These are phyloP conservation scores for Amblyjoppa fuscipennis DNA, from an alignment of 2,888 invertebrate genomes.

Conservation along the genomic window DNA sequence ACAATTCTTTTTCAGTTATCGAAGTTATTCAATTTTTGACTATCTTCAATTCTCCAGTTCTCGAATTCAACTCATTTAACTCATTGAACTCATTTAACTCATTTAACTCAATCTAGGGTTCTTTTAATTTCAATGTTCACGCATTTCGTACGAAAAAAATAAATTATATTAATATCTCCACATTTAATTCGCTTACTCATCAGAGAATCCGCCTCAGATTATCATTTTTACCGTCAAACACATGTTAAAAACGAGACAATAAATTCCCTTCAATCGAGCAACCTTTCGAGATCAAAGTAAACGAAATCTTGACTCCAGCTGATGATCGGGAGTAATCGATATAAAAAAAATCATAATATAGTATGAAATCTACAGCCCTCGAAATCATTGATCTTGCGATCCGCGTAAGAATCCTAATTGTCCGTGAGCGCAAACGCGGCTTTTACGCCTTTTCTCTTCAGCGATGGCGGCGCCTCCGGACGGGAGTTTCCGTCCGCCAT, in stretches of 20 bases:
- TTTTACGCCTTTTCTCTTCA: conserved; percentile 2
- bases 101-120: too few species aligned
- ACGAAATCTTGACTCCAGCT: neutral
- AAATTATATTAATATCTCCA: neutral
- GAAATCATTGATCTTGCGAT: neutral
- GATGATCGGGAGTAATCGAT: neutral
- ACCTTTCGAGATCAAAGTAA: neutral
- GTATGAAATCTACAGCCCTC: neutral
- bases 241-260: neutral
- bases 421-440: neutral
- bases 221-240: neutral
- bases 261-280: neutral
- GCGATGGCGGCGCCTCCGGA: conserved; percentile 56
- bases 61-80: too few species aligned
- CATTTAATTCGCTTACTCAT: neutral
- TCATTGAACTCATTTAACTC: too few species aligned
- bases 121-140: too few species aligned
- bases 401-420: neutral
- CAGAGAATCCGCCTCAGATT: neutral
- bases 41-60: too few species aligned
- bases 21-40: too few species aligned
- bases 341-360: too few species aligned
- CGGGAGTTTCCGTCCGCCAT: conserved; percentile 75
- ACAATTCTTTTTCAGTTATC: too few species aligned
- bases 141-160: too few species aligned